A percentile compares a stretch with the other conserved stretches of the same genome.
Evolutionary conservation across 2,797 vertebrate genomes (phyloP).

Genomic region (Sebastes vulpes): DNA sequence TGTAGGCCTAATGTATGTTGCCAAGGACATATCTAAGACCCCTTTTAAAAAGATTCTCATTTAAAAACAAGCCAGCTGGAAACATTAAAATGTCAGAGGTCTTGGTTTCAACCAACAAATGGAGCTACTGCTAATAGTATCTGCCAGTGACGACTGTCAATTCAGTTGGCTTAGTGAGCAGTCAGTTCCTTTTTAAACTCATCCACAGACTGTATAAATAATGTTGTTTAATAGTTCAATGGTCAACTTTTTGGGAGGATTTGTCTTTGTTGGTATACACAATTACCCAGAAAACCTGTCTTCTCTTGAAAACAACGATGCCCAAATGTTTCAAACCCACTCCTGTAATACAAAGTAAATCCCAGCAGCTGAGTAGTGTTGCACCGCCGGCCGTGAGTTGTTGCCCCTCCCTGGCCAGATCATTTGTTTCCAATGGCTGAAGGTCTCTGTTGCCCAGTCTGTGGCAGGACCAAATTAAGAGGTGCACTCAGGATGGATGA

Average conservation of each 20-base stretch:
- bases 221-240: not conserved
- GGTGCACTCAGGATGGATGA: constrained; percentile 86
- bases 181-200: not conserved
- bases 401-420: constrained; percentile 79
- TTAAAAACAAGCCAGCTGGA: not conserved
- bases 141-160: not conserved
- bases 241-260: not conserved
- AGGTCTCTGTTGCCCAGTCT: constrained; percentile 85
- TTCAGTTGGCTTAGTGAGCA: too few relatives aligned
- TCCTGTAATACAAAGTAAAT: constrained; percentile 42
- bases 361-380: constrained; percentile 43
- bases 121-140: too few relatives aligned
- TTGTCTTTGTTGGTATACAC: not conserved
- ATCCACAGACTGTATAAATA: not conserved
- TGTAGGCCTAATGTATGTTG: not conserved
- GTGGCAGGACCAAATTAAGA: constrained; percentile 88
- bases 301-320: not conserved
- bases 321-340: constrained; percentile 22
- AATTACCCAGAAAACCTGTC: not conserved
- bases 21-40: not conserved
- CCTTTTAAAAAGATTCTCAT: not conserved
- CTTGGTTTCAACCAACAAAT: not conserved
- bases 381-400: constrained; percentile 77
- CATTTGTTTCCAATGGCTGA: constrained; percentile 88
- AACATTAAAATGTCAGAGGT: not conserved